Evolutionary conservation across 2,113 vertebrate genomes (phyloP).

Genomic region (Vanacampus margaritifer): DNA sequence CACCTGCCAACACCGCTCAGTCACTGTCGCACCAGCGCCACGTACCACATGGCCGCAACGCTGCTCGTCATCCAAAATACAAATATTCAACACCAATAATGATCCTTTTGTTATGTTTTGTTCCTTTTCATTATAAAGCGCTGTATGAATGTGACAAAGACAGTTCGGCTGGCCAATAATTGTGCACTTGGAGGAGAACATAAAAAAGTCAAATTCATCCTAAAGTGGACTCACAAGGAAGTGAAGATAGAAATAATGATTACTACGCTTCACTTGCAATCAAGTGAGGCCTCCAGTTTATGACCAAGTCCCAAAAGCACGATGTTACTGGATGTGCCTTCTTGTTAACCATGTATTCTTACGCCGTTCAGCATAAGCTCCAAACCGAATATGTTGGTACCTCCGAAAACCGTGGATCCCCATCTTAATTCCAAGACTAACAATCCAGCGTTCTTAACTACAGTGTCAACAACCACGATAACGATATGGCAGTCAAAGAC

Average conservation of each 20-base stretch:
- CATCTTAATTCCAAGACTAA: not conserved
- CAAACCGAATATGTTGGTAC: not conserved
- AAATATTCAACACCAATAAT: not conserved
- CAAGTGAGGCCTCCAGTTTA: not conserved
- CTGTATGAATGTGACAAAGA: no score
- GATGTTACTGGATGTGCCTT: no score
- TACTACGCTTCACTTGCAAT: not conserved
- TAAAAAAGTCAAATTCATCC: no score
- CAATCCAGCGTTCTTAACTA: not conserved
- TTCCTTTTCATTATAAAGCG: not conserved
- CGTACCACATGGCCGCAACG: constrained; percentile 8
- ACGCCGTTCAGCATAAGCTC: no score
- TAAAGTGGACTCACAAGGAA: no score
- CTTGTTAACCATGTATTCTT: no score
- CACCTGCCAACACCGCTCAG: constrained; percentile 57
- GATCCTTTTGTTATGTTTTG: not conserved
- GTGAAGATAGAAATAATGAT: no score
- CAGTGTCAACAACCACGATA: not conserved
- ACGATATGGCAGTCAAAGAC: not conserved
- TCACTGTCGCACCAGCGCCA: constrained; percentile 26
- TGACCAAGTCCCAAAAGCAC: not conserved
- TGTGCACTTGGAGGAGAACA: no score
- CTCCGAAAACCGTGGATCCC: not conserved
- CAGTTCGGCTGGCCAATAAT: no score
- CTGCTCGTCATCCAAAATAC: constrained; percentile 9